Conservation (phyloP, 1,140 invertebrate species). For the Andrena cerasifolii region DNA sequence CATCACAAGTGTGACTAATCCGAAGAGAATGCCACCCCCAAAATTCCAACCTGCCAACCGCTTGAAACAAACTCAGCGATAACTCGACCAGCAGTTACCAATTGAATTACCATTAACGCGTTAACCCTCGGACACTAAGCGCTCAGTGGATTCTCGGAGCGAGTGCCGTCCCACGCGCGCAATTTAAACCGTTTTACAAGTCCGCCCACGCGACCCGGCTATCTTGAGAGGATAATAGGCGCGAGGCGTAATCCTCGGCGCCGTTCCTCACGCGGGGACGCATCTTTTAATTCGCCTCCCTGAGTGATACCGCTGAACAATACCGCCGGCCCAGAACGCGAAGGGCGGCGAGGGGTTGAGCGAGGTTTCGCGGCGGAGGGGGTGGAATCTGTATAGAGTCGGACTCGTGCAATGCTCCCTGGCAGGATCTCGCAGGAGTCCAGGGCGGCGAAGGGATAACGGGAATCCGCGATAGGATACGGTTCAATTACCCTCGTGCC, state of each 20-base stretch:
- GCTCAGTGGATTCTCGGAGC: background rate
- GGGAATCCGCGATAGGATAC: conserved; percentile 69
- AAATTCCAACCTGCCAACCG: too few species aligned
- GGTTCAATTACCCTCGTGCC: conserved; percentile 75
- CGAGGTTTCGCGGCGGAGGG: background rate
- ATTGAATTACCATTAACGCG: too few species aligned
- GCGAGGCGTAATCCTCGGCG: background rate
- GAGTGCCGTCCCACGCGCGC: background rate
- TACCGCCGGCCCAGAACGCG: conserved; percentile 3
- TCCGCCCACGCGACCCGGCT: background rate
- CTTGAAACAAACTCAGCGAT: too few species aligned
- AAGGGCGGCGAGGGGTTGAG: background rate
- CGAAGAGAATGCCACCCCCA: too few species aligned
- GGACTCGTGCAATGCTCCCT: conserved; percentile 28
- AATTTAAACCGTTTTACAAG: background rate
- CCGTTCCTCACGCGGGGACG: conserved; percentile 14
- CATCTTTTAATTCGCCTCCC: conserved; percentile 55
- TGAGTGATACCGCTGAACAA: conserved; percentile 60
- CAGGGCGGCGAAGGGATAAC: conserved; percentile 41
- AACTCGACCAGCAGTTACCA: background rate
- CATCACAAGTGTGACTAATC: too few species aligned
- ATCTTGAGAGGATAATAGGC: conserved; percentile 9
- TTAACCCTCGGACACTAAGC: background rate
- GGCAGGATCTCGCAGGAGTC: conserved; percentile 27
- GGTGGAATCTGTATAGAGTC: conserved; percentile 8